Conservation (phyloP, 2,888 invertebrate genomes). For the Odontocerum albicorne region DNA sequence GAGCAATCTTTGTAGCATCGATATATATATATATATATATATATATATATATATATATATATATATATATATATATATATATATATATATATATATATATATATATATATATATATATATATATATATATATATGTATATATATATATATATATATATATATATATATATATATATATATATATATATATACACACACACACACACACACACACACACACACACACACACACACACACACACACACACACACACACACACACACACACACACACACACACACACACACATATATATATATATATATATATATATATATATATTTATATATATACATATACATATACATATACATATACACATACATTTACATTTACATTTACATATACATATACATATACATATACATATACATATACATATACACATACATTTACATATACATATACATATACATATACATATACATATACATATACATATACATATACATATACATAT, state of each 20-base stretch:
- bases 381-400: conserved; percentile 26
- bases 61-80: neutral
- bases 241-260: neutral
- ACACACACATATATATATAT: conserved; percentile 6
- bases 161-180: conserved; percentile 1
- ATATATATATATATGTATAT: conserved; percentile 1
- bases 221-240: neutral
- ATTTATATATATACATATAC: conserved; percentile 26
- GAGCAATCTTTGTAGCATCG: neutral
- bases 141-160: conserved; percentile 7
- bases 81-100: neutral
- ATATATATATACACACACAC: neutral
- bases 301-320: conserved; percentile 25
- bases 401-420: conserved; percentile 26
- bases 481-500: conserved; percentile 25
- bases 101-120: neutral
- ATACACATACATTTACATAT: conserved; percentile 27
- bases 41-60: neutral
- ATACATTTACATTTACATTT: conserved; percentile 21
- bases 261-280: neutral
- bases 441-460: conserved; percentile 28
- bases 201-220: neutral
- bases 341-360: conserved; percentile 25
- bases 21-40: too few species aligned
- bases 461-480: conserved; percentile 23